These are phyloP conservation scores for Napeogenes inachia DNA, from an alignment of 2,888 invertebrate genomes.

Conservation along the genomic window DNA sequence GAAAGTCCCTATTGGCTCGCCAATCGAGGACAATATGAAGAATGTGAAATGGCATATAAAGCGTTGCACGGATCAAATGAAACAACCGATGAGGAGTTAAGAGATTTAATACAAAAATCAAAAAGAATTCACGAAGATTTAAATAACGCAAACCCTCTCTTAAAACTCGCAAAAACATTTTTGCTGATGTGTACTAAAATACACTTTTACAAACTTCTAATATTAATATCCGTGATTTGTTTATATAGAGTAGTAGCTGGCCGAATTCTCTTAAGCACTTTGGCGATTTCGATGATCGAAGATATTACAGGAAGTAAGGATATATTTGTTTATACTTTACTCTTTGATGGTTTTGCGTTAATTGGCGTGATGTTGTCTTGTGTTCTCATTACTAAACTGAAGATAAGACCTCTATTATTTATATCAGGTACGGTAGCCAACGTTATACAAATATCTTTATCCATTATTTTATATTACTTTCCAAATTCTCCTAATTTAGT, in stretches of 20 bases:
- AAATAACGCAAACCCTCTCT: not conserved
- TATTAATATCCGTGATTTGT: conserved; percentile 15
- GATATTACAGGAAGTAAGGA: conserved; percentile 31
- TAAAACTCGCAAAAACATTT: not conserved
- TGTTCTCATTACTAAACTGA: conserved; percentile 25
- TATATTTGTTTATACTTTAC: conserved; percentile 27
- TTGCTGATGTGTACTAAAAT: conserved; percentile 15
- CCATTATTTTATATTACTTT: conserved; percentile 24
- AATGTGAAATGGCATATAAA: conserved; percentile 28
- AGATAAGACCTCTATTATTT: conserved; percentile 27
- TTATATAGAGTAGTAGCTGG: conserved; percentile 29
- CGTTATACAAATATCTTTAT: conserved; percentile 19
- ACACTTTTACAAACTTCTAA: conserved; percentile 22
- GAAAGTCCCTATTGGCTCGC: conserved; percentile 36
- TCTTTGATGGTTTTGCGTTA: conserved; percentile 29
- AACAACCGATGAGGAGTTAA: conserved; percentile 25
- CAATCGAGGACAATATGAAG: conserved; percentile 29
- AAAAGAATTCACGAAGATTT: not conserved
- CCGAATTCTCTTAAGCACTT: conserved; percentile 27
- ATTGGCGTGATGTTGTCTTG: conserved; percentile 26
- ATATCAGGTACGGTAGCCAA: conserved; percentile 27
- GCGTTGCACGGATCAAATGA: conserved; percentile 27
- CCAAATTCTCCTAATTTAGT: conserved; percentile 14
- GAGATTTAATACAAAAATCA: conserved; percentile 19
- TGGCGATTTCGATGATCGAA: conserved; percentile 31